A percentile compares a stretch with the other conserved stretches of the same genome.
Evolutionary conservation across 2,888 invertebrate species (phyloP).

Genomic region (Eledone cirrhosa): DNA sequence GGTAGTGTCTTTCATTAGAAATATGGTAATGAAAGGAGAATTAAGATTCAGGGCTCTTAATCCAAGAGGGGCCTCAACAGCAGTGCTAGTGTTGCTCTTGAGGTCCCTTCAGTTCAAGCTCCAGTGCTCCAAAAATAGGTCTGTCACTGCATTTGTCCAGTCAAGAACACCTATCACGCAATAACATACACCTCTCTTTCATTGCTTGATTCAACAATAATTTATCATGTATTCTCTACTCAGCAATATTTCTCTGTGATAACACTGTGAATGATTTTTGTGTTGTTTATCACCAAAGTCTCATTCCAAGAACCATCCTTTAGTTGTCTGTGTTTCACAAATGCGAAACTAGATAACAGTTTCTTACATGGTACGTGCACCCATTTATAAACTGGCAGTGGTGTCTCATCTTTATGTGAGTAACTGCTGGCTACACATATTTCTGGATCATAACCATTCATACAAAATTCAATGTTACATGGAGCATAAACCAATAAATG

Average conservation of each 20-base stretch:
- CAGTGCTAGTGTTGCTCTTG: no score
- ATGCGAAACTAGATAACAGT: not conserved
- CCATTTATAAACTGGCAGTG: not conserved
- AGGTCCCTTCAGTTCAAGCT: no score
- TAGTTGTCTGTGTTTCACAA: not conserved
- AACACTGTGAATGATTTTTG: slow-evolving; percentile 1
- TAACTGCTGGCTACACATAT: slow-evolving; percentile 18
- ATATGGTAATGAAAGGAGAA: no score
- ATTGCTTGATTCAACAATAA: no score
- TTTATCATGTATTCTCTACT: not conserved
- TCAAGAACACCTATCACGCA: no score
- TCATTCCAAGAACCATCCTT: slow-evolving; percentile 3
- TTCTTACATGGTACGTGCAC: not conserved
- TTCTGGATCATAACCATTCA: slow-evolving; percentile 1
- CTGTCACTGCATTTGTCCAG: no score
- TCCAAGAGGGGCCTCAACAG: no score
- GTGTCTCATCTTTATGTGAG: slow-evolving; percentile 15
- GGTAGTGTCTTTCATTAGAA: no score
- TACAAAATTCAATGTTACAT: slow-evolving; percentile 30
- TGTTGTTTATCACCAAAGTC: not conserved
- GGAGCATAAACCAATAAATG: slow-evolving; percentile 38
- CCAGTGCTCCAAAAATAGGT: no score
- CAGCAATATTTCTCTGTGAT: slow-evolving; percentile 13
- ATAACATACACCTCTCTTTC: no score
- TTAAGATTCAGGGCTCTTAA: no score